phyloP scores from a whole-genome alignment of 2,888 invertebrate genomes.

The Copidosoma aretas region DNA sequence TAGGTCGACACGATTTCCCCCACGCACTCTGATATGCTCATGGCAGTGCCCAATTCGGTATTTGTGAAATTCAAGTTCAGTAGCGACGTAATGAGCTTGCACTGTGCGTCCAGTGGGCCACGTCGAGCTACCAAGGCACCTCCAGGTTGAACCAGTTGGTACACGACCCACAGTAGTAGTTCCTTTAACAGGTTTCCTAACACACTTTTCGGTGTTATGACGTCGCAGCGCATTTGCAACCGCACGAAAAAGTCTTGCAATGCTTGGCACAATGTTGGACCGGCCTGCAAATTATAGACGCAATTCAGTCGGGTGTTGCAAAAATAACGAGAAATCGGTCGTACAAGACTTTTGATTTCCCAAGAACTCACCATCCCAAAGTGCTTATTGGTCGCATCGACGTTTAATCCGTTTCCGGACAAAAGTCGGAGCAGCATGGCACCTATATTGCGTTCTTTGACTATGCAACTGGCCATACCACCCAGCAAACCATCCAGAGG shows the following conservation, averaged over 20 bases:
- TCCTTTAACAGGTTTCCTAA: slow-evolving; percentile 69
- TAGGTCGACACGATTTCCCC: slow-evolving; percentile 63
- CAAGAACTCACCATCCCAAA: slow-evolving; percentile 62
- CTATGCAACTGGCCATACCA: slow-evolving; percentile 71
- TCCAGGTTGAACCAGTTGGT: slow-evolving; percentile 74
- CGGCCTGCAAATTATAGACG: slow-evolving; percentile 66
- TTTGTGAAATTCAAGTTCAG: slow-evolving; percentile 72
- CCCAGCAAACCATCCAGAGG: slow-evolving; percentile 60
- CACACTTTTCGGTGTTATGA: slow-evolving; percentile 65
- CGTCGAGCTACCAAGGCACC: slow-evolving; percentile 71
- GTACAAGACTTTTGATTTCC: background rate
- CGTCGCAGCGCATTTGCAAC: slow-evolving; percentile 72
- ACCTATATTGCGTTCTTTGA: slow-evolving; percentile 73
- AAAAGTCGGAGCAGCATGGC: slow-evolving; percentile 73
- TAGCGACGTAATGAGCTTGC: slow-evolving; percentile 73
- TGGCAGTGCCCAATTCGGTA: slow-evolving; percentile 74
- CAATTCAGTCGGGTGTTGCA: background rate
- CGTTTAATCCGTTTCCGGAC: slow-evolving; percentile 69
- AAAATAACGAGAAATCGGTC: background rate
- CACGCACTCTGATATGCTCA: slow-evolving; percentile 77
- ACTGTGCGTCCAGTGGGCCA: slow-evolving; percentile 78
- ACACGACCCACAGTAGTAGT: slow-evolving; percentile 73
- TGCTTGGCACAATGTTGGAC: slow-evolving; percentile 77
- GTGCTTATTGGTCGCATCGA: slow-evolving; percentile 65
- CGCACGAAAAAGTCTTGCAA: slow-evolving; percentile 75